A percentile compares a stretch with the other conserved stretches of the same genome.
Conservation (phyloP, 2,888 invertebrate species). For the Dichetophora obliterata region DNA sequence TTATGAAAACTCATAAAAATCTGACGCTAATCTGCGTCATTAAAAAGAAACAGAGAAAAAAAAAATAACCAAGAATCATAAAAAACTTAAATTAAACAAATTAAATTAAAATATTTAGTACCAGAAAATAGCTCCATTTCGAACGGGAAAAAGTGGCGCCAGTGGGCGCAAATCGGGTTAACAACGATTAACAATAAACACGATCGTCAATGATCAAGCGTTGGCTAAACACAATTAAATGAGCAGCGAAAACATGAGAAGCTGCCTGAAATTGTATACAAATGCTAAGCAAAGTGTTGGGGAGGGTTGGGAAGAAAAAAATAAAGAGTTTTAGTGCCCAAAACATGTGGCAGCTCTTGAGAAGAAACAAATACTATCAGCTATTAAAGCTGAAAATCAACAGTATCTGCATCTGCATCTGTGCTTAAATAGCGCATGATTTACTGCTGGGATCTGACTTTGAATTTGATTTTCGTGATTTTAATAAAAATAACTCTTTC, state of each 20-base stretch:
- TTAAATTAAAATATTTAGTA: conserved; percentile 20
- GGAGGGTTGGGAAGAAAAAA: neutral
- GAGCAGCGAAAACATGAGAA: neutral
- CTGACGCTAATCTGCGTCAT: conserved; percentile 27
- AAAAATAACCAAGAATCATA: neutral
- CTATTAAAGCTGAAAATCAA: neutral
- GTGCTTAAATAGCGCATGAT: conserved; percentile 42
- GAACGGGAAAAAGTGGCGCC: conserved; percentile 59
- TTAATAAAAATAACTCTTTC: conserved; percentile 45
- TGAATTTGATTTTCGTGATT: conserved; percentile 27
- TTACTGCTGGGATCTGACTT: conserved; percentile 36
- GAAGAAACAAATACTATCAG: neutral
- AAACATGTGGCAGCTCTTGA: neutral
- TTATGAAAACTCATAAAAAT: conserved; percentile 30
- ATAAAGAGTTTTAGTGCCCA: neutral
- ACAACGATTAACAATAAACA: neutral
- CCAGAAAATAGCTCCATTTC: conserved; percentile 17
- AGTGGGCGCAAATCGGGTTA: conserved; percentile 48
- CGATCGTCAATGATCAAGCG: conserved; percentile 19
- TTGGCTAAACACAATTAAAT: conserved; percentile 10
- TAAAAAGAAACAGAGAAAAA: neutral
- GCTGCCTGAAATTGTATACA: neutral
- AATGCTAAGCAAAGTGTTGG: neutral
- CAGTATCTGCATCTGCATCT: neutral
- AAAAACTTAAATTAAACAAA: conserved; percentile 25